Evolutionary conservation across 2,113 vertebrate genomes (phyloP).

Genomic region (Illadopsis cleaveri): DNA sequence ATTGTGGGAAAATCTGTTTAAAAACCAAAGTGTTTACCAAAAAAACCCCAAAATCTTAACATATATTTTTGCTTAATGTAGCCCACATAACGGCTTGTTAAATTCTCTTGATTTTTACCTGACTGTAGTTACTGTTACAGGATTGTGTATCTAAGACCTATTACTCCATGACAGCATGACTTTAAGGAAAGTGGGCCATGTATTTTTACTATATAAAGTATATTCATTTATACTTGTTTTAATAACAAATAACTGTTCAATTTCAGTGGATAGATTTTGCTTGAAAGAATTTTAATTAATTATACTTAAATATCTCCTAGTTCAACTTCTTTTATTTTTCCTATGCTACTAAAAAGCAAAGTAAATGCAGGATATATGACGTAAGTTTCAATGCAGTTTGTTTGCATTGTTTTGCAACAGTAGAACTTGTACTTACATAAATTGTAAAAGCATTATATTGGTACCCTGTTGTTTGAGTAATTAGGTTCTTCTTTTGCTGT

Average conservation of each 20-base stretch:
- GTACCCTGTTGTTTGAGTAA: neutral
- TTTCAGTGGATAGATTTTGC: neutral
- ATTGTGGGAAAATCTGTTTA: neutral
- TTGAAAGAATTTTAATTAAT: neutral
- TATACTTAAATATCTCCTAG: neutral
- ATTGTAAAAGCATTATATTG: neutral
- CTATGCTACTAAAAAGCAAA: neutral
- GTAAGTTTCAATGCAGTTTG: neutral
- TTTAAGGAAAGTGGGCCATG: neutral
- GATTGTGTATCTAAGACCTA: neutral
- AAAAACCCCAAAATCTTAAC: neutral
- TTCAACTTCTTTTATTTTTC: neutral
- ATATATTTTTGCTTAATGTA: neutral
- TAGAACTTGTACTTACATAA: neutral
- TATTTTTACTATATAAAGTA: neutral
- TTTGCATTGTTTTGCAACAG: neutral
- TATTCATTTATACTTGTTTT: neutral
- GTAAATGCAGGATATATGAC: neutral
- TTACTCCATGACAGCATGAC: neutral
- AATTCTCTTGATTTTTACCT: neutral
- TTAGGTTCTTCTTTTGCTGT: neutral
- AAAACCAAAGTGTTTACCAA: neutral
- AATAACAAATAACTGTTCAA: neutral
- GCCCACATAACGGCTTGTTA: neutral
- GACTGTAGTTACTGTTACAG: neutral